phyloP scores from a whole-genome alignment of 2,888 invertebrate species.

The Blomia tropicalis region DNA sequence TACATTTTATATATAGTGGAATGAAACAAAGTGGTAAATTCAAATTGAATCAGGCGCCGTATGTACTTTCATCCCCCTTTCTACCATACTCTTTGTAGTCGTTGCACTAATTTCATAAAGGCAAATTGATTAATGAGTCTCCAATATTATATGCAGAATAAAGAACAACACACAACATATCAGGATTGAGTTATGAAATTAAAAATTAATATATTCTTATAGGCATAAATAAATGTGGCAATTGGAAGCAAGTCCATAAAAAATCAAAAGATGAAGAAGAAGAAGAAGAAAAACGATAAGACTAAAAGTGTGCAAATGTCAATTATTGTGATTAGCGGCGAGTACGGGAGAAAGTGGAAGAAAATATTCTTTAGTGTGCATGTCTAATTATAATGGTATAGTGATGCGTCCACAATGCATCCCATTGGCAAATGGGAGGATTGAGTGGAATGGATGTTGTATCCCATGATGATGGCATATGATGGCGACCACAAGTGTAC shows the following conservation, averaged over 20 bases:
- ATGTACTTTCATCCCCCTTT: background rate
- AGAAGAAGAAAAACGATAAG: background rate
- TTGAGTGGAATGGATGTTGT: no score
- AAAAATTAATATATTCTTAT: background rate
- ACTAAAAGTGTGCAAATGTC: background rate
- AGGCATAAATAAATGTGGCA: background rate
- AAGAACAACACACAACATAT: no score
- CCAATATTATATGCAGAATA: background rate
- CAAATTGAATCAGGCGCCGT: constrained; percentile 5
- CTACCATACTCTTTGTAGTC: no score
- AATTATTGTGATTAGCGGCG: constrained; percentile 2
- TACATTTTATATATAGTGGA: no score
- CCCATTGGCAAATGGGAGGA: background rate
- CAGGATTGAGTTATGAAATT: constrained; percentile 4
- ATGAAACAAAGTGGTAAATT: constrained; percentile 6
- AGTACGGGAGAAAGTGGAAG: no score
- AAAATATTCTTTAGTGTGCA: no score
- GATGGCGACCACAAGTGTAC: no score
- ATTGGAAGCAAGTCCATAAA: background rate
- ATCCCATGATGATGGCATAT: no score
- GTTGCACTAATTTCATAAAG: constrained; percentile 10
- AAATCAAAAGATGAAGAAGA: background rate
- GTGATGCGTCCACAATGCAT: no score
- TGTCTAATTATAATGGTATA: no score
- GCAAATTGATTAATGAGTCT: constrained; percentile 9